These are phyloP conservation scores for Pomacea canaliculata DNA, from an alignment of 2,888 invertebrate species.

Conservation along the genomic window DNA sequence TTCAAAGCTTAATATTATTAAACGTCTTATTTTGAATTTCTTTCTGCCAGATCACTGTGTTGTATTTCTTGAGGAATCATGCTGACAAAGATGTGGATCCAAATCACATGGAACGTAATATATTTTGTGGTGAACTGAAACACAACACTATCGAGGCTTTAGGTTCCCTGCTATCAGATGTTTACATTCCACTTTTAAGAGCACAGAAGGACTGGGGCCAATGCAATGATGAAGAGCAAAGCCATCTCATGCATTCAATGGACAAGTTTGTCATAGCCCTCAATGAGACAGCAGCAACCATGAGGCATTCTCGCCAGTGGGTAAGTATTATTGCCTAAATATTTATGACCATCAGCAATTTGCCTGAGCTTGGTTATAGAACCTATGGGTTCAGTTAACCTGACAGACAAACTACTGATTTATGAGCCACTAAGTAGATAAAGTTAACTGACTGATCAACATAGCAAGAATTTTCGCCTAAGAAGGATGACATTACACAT, in stretches of 20 bases:
- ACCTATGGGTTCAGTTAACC: too few relatives aligned
- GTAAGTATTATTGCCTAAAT: constrained; percentile 40
- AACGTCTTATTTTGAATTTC: background rate
- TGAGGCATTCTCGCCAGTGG: constrained; percentile 62
- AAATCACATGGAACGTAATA: constrained; percentile 63
- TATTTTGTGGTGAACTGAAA: constrained; percentile 69
- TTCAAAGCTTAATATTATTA: too few relatives aligned
- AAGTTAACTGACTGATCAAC: too few relatives aligned
- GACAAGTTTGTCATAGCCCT: constrained; percentile 64
- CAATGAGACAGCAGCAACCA: constrained; percentile 62
- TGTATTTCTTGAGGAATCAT: constrained; percentile 66
- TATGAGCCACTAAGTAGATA: too few relatives aligned
- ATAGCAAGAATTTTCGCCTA: too few relatives aligned
- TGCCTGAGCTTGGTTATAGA: too few relatives aligned
- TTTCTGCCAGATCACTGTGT: constrained; percentile 49
- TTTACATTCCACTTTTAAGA: constrained; percentile 65
- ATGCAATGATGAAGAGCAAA: constrained; percentile 63
- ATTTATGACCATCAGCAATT: too few relatives aligned
- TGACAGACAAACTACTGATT: too few relatives aligned
- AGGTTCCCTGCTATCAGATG: constrained; percentile 63
- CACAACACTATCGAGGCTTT: constrained; percentile 65
- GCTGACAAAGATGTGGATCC: constrained; percentile 65
- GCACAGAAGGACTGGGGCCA: constrained; percentile 68
- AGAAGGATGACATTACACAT: too few relatives aligned
- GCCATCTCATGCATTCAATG: constrained; percentile 60